A percentile compares a stretch with the other conserved stretches of the same genome.
Conservation (phyloP, 2,113 vertebrate genomes). For the Larimichthys crocea region DNA sequence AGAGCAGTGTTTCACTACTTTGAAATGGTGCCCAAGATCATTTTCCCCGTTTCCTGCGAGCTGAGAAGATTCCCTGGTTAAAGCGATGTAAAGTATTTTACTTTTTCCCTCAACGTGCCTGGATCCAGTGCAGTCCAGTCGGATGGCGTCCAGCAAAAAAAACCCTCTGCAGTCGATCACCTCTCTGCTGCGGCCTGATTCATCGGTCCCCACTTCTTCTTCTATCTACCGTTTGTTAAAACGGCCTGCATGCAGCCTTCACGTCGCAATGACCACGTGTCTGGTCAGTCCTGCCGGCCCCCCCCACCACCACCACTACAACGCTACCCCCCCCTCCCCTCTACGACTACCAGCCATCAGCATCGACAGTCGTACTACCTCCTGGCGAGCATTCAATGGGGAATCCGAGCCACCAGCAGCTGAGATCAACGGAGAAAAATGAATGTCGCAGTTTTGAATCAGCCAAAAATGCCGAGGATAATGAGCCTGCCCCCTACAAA, state of each 20-base stretch:
- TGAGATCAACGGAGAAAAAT: conserved; percentile 54
- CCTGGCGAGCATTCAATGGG: conserved; percentile 55
- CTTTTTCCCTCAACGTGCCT: conserved; percentile 26
- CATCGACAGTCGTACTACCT: conserved; percentile 62
- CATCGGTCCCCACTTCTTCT: conserved; percentile 23
- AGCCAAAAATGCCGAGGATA: conserved; percentile 63
- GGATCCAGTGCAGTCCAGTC: conserved; percentile 43
- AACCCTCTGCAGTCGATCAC: conserved; percentile 27
- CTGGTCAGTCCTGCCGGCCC: conserved; percentile 44
- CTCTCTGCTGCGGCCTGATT: conserved; percentile 43
- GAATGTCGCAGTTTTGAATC: conserved; percentile 68
- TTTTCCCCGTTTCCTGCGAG: conserved; percentile 57
- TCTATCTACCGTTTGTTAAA: conserved; percentile 37
- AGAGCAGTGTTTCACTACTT: conserved; percentile 43
- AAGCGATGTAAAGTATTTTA: conserved; percentile 37
- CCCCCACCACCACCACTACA: background rate
- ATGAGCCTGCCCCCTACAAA: conserved; percentile 61
- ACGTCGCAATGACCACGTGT: conserved; percentile 14
- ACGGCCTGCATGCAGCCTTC: conserved; percentile 53
- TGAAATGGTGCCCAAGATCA: conserved; percentile 46
- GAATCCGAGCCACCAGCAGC: conserved; percentile 68
- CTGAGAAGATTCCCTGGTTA: conserved; percentile 60
- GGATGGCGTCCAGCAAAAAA: conserved; percentile 44
- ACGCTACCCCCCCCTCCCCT: background rate
- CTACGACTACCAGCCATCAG: conserved; percentile 42